Evolutionary conservation across 2,888 invertebrate species (phyloP).

Genomic region (Auanema freiburgensis): DNA sequence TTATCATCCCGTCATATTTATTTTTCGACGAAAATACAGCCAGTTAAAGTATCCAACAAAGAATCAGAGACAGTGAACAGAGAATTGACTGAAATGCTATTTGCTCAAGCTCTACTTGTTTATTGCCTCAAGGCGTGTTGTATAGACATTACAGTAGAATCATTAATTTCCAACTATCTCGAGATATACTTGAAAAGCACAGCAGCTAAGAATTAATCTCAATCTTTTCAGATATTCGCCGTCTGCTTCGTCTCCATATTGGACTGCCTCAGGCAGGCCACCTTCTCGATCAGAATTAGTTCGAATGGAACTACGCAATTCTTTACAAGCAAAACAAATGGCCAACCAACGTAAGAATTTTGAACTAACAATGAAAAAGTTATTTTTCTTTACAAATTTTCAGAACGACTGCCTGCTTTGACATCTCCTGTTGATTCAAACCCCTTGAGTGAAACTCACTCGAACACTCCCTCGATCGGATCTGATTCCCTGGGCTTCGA

Average conservation of each 20-base stretch:
- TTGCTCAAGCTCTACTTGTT: no score
- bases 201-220: background rate
- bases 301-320: slow-evolving; percentile 21
- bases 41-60: no score
- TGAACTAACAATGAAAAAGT: background rate
- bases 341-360: slow-evolving; percentile 22
- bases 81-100: no score
- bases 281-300: slow-evolving; percentile 22
- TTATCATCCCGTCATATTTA: no score
- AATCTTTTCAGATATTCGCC: slow-evolving; percentile 16
- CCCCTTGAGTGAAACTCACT: no score
- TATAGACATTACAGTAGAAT: no score
- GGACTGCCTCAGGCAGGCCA: slow-evolving; percentile 19
- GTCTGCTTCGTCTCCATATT: slow-evolving; percentile 14
- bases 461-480: slow-evolving; percentile 7
- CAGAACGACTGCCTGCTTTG: slow-evolving; percentile 10
- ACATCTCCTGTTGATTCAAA: background rate
- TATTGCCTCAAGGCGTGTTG: no score
- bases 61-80: no score
- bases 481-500: slow-evolving; percentile 21
- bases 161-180: no score
- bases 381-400: background rate
- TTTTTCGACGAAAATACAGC: no score
- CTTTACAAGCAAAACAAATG: slow-evolving; percentile 22
- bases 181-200: no score